These are phyloP conservation scores for Loriculus beryllinus DNA, from an alignment of 2,797 vertebrate genomes.

Conservation along the genomic window DNA sequence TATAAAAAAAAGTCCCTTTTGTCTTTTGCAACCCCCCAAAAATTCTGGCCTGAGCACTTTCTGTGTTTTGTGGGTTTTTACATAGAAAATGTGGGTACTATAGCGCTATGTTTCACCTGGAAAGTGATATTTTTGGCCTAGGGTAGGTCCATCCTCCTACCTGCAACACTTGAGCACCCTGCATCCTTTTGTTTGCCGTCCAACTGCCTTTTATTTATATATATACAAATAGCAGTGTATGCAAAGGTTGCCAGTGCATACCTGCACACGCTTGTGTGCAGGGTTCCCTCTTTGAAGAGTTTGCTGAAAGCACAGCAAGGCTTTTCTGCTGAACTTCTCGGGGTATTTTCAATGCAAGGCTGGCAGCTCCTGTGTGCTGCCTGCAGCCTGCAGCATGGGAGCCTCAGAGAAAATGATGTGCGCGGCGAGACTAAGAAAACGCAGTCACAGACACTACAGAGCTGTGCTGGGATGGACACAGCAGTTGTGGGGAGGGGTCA, in stretches of 20 bases:
- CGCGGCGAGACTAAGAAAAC: not conserved
- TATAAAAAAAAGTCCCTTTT: constrained; percentile 29
- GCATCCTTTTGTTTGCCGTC: not conserved
- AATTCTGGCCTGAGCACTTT: not conserved
- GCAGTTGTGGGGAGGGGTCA: not conserved
- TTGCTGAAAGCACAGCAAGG: not conserved
- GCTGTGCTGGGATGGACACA: not conserved
- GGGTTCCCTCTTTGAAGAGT: not conserved
- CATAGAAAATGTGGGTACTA: not conserved
- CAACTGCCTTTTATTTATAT: not conserved
- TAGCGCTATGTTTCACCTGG: not conserved
- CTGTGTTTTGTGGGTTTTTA: not conserved
- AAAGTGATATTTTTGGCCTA: not conserved
- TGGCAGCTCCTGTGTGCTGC: not conserved
- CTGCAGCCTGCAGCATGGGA: not conserved
- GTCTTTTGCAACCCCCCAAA: constrained; percentile 6
- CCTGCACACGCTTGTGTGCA: not conserved
- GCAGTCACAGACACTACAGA: not conserved
- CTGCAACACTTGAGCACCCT: not conserved
- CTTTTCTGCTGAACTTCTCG: not conserved
- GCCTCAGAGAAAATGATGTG: not conserved
- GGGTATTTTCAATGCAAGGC: constrained; percentile 5
- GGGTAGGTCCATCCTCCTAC: not conserved
- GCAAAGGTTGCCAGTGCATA: not conserved
- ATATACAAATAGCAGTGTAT: not conserved